Base-by-base conservation (phyloP, 2,113 vertebrate species). In the Rallus limicola region DNA sequence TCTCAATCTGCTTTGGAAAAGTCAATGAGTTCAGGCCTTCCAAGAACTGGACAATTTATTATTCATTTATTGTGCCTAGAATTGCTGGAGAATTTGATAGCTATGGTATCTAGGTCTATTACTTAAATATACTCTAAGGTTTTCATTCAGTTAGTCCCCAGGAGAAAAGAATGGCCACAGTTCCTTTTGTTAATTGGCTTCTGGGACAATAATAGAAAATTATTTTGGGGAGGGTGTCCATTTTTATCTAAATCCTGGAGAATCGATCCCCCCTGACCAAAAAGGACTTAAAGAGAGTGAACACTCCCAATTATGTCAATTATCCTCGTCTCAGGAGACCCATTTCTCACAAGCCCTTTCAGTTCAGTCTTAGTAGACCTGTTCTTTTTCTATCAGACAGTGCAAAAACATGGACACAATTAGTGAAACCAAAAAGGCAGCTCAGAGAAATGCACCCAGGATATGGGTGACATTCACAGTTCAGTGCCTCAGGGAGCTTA, bases 251-350 rank as follows among this genome's bases (percentile, higher is more conserved):
- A 94, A 96, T 70, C 74, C 81, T 88, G 44, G 64, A 85, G 94
- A 94, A 97, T 88, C 25, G 1, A 95, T 97, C 94, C 81, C 71
- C 87, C 58, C 58, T 95, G 93, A 89, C 75, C 88, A 86, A 78
- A 92, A 96, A 74, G 67, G 68, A 58, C 81, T 72, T 65, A 40
- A 38, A 82, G 81, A 94, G 95, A 92, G 58, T 42, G 91, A 96
- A 72, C n/a, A 86, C 46, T 86, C 90, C 83, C 81, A 71, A 53
- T 91, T 95, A 94, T 63, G 68, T 90, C 94, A 93, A 96, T 97
- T 97, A 91, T 95, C 92, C 44, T 91, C 95, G 91, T 89, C 95
- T 94, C 93, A 16, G 48, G 93, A 91, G 93, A 96, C 84, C 80
- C 44, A 79, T 95, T 97, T 96, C 93, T 94, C 86, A 86, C 78